phyloP scores from a whole-genome alignment of 2,888 invertebrate genomes.

The Nyleta sp. region DNA sequence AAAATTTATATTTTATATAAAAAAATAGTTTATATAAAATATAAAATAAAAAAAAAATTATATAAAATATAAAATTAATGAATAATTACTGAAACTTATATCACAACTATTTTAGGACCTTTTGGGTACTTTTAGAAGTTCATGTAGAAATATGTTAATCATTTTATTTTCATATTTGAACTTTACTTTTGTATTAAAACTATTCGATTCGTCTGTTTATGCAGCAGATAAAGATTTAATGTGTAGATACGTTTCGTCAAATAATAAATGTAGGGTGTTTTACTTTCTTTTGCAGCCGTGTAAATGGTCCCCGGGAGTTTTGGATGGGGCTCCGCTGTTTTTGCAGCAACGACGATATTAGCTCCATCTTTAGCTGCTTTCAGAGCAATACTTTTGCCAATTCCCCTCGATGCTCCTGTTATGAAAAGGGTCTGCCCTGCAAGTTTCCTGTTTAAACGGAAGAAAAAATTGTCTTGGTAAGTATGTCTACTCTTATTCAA shows the following conservation, averaged over 20 bases:
- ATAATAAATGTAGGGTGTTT: slow-evolving; percentile 63
- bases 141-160: too few species aligned
- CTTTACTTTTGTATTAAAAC: too few species aligned
- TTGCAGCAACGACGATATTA: slow-evolving; percentile 95
- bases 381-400: slow-evolving; percentile 97
- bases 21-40: background rate
- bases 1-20: background rate
- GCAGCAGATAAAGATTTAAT: too few species aligned
- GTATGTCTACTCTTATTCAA: too few species aligned
- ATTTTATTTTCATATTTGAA: too few species aligned
- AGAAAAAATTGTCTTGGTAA: too few species aligned
- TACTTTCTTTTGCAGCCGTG: slow-evolving; percentile 94
- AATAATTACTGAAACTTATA: too few species aligned
- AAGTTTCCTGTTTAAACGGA: slow-evolving; percentile 84
- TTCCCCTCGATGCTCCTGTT: slow-evolving; percentile 98
- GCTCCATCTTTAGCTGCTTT: slow-evolving; percentile 97
- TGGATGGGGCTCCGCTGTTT: slow-evolving; percentile 95
- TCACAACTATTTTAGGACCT: too few species aligned
- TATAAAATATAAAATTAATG: too few species aligned
- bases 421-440: slow-evolving; percentile 97
- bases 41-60: background rate
- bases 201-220: too few species aligned
- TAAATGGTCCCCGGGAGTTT: slow-evolving; percentile 97
- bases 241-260: too few species aligned
- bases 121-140: too few species aligned